Evolutionary conservation across 2,113 vertebrate genomes (phyloP).

Genomic region (Festucalex cinctus): DNA sequence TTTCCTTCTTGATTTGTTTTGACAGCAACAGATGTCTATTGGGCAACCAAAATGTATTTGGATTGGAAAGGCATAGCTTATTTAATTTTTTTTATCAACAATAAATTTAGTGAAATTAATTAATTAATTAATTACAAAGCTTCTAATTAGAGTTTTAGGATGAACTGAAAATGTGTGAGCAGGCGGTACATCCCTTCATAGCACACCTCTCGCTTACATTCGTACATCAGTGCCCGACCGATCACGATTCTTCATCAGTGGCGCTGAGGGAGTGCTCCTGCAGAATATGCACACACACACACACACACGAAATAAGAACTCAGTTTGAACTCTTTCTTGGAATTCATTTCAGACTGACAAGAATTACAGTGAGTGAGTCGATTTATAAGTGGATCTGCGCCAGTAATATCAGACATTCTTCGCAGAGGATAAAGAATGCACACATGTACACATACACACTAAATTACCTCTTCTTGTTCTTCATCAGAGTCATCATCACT

Average conservation of each 20-base stretch:
- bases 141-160: not conserved
- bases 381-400: not conserved
- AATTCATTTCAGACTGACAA: not conserved
- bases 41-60: too few relatives aligned
- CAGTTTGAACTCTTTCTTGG: not conserved
- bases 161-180: constrained; percentile 7
- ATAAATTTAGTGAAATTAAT: not conserved
- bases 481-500: constrained; percentile 94
- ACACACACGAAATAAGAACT: not conserved
- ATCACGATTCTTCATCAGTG: constrained; percentile 64
- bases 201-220: not conserved
- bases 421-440: too few relatives aligned
- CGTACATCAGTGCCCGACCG: constrained; percentile 1
- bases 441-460: not conserved
- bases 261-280: constrained; percentile 66
- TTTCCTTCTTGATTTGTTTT: too few relatives aligned
- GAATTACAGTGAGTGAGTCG: not conserved
- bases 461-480: constrained; percentile 87
- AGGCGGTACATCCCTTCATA: constrained; percentile 18
- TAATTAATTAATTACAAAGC: not conserved
- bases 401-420: too few relatives aligned
- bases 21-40: too few relatives aligned
- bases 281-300: constrained; percentile 10
- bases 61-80: too few relatives aligned
- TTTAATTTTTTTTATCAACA: not conserved